Evolutionary conservation across 2,113 vertebrate genomes (phyloP).

Genomic region (Cepphus grylle): DNA sequence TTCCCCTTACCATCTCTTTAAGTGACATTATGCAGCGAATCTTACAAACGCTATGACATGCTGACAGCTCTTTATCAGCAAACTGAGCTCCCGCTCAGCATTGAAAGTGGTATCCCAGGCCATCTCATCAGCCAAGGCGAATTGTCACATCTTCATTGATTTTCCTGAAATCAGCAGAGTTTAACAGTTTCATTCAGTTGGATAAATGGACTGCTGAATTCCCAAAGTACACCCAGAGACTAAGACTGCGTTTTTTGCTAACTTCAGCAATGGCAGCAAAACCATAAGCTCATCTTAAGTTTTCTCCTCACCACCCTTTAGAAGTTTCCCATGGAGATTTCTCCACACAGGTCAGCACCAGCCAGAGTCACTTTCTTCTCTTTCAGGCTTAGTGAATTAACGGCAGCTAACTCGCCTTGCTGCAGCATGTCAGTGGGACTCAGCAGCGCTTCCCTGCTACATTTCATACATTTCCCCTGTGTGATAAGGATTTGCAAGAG

Average conservation of each 20-base stretch:
- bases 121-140: not conserved
- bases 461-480: not conserved
- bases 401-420: not conserved
- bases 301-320: not conserved
- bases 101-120: not conserved
- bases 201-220: not conserved
- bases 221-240: not conserved
- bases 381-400: not conserved
- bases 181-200: not conserved
- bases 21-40: not conserved
- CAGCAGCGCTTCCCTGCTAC: not conserved
- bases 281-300: not conserved
- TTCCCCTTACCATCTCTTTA: not conserved
- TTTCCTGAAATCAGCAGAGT: not conserved
- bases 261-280: not conserved
- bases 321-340: not conserved
- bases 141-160: slow-evolving; percentile 6
- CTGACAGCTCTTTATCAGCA: not conserved
- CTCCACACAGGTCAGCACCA: not conserved
- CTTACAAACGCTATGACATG: not conserved
- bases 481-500: not conserved
- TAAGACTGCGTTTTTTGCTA: not conserved
- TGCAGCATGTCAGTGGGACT: not conserved
- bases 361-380: not conserved
- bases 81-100: not conserved